phyloP scores from a whole-genome alignment of 2,113 vertebrate genomes.

The Stictonetta naevosa region DNA sequence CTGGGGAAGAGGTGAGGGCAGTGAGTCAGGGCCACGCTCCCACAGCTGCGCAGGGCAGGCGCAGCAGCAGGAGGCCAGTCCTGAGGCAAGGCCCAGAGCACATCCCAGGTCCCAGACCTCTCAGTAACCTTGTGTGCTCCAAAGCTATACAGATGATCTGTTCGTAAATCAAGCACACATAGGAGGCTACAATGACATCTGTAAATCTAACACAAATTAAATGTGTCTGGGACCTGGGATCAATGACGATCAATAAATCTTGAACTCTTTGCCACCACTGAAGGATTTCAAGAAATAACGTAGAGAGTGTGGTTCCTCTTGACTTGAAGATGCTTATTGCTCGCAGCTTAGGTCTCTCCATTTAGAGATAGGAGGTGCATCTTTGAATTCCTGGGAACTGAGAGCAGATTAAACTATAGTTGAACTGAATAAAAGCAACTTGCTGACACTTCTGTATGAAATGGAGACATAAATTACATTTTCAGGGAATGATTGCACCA shows the following conservation, averaged over 20 bases:
- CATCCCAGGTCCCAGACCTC: neutral
- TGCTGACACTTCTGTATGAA: neutral
- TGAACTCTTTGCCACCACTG: neutral
- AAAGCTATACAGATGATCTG: neutral
- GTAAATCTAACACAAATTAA: neutral
- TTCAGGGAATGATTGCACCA: neutral
- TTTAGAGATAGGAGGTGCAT: neutral
- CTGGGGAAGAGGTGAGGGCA: neutral
- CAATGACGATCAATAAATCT: neutral
- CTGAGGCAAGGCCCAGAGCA: neutral
- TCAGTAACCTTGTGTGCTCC: neutral
- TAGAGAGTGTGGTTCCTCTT: neutral
- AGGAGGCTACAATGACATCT: neutral
- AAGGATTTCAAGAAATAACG: neutral
- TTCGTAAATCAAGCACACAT: neutral
- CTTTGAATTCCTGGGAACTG: neutral
- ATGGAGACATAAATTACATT: neutral
- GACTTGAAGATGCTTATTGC: neutral
- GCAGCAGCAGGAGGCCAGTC: neutral
- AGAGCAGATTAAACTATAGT: neutral
- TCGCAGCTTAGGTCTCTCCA: neutral
- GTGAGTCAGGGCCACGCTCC: neutral
- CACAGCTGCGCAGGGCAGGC: accelerated
- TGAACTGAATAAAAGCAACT: neutral
- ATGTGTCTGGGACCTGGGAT: neutral